Conservation (phyloP, 2,888 invertebrate genomes). For the Lasioglossum villosulum region DNA sequence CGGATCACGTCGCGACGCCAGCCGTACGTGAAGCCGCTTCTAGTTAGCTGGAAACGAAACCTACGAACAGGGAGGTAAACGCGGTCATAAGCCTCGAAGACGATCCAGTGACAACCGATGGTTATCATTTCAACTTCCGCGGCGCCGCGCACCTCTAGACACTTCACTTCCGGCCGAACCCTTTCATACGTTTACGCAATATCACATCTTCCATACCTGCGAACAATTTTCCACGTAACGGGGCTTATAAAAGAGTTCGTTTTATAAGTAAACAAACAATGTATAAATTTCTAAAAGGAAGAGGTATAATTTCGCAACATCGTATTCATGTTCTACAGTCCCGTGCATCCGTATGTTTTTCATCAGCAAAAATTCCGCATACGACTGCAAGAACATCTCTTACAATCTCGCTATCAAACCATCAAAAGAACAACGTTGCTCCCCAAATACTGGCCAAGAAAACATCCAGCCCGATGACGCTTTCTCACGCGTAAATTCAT, state of each 20-base stretch:
- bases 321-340: background rate
- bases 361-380: background rate
- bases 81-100: constrained; percentile 37
- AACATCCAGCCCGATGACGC: background rate
- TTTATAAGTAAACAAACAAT: background rate
- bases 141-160: background rate
- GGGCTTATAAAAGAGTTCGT: too few relatives aligned
- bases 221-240: too few relatives aligned
- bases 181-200: background rate
- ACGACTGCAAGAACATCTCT: background rate
- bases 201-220: background rate
- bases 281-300: background rate
- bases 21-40: constrained; percentile 49
- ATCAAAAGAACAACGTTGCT: background rate
- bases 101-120: constrained; percentile 45
- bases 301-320: background rate
- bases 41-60: constrained; percentile 41
- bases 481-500: background rate
- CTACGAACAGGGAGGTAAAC: constrained; percentile 19
- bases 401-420: background rate
- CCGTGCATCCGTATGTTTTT: background rate
- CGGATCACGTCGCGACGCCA: constrained; percentile 56
- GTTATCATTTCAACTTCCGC: constrained; percentile 53
- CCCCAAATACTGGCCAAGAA: background rate
- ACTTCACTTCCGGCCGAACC: constrained; percentile 7